phyloP scores from a whole-genome alignment of 2,113 vertebrate genomes.

The Engraulis encrasicolus region DNA sequence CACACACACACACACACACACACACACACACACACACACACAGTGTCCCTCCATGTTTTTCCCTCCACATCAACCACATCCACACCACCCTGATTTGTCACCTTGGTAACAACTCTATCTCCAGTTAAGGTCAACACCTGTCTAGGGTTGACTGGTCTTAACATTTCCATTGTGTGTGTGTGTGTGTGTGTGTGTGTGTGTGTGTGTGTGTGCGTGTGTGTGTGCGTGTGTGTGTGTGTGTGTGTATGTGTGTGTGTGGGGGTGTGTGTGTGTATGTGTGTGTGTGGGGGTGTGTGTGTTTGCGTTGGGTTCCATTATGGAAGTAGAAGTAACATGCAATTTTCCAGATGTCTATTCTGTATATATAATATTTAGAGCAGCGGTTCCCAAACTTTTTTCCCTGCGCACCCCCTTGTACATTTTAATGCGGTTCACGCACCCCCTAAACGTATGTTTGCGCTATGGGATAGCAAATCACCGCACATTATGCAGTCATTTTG shows the following conservation, averaged over 20 bases:
- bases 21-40: slow-evolving; percentile 8
- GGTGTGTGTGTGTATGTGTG: not conserved
- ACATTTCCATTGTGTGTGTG: not conserved
- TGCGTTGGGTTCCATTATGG: too few relatives aligned
- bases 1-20: not conserved
- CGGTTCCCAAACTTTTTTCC: too few relatives aligned
- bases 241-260: not conserved
- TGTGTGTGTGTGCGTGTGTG: not conserved
- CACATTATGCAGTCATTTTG: too few relatives aligned
- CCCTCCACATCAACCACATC: not conserved
- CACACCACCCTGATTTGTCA: not conserved
- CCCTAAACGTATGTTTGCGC: too few relatives aligned
- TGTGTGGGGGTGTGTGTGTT: not conserved
- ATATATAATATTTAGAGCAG: too few relatives aligned
- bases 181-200: not conserved
- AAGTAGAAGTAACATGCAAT: too few relatives aligned
- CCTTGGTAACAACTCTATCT: not conserved
- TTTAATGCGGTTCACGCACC: too few relatives aligned
- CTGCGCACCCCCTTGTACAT: too few relatives aligned
- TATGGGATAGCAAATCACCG: too few relatives aligned
- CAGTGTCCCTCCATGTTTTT: not conserved
- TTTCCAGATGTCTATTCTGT: too few relatives aligned
- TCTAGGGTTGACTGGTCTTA: not conserved
- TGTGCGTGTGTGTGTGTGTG: too few relatives aligned
- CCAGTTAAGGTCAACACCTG: not conserved